A percentile compares a stretch with the other conserved stretches of the same genome.
Evolutionary conservation across 2,113 vertebrate genomes (phyloP).

Genomic region (Ahaetulla prasina): DNA sequence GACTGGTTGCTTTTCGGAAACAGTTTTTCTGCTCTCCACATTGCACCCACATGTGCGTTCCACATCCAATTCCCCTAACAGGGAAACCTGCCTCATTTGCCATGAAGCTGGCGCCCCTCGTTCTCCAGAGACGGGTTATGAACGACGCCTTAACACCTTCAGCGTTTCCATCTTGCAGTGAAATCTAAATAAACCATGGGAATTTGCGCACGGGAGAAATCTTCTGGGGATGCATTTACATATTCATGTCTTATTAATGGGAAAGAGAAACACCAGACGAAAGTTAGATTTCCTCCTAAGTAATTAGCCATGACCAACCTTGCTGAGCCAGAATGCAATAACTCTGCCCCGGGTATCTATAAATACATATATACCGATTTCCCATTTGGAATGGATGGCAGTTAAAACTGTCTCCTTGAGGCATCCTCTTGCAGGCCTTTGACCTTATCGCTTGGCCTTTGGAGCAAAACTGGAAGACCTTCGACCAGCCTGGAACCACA

Average conservation of each 20-base stretch:
- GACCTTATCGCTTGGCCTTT: slow-evolving; percentile 2
- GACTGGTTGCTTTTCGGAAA: not conserved
- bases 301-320: slow-evolving; percentile 33
- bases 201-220: not conserved
- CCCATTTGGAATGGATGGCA: slow-evolving; percentile 30
- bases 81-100: not conserved
- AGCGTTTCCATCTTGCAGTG: slow-evolving; percentile 9
- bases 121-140: slow-evolving; percentile 5
- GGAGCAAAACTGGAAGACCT: slow-evolving; percentile 52
- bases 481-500: not conserved
- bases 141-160: slow-evolving; percentile 3
- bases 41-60: no score
- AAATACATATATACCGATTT: slow-evolving; percentile 37
- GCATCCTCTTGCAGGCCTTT: not conserved
- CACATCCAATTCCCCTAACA: not conserved
- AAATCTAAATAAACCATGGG: slow-evolving; percentile 29
- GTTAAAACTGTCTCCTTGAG: not conserved
- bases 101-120: not conserved
- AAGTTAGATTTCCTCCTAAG: slow-evolving; percentile 30
- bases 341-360: not conserved
- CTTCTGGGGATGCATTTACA: slow-evolving; percentile 3
- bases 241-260: slow-evolving; percentile 4
- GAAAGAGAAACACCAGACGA: not conserved
- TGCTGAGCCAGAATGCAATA: slow-evolving; percentile 18
- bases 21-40: not conserved